Conservation (phyloP, 2,888 invertebrate genomes). For the Microctonus brassicae region DNA sequence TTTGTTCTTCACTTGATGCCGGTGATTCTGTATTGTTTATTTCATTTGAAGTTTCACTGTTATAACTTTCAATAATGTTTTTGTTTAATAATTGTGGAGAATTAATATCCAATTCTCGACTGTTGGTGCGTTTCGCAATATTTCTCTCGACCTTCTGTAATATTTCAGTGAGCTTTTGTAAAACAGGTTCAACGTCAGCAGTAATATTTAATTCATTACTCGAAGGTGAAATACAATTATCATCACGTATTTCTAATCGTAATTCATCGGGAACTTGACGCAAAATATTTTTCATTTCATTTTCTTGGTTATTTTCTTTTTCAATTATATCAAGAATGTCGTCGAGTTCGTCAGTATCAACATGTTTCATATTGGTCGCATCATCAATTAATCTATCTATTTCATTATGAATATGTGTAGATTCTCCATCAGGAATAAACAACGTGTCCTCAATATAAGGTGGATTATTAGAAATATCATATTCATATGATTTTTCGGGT, state of each 20-base stretch:
- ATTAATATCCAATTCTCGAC: slow-evolving; percentile 5
- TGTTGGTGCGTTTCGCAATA: slow-evolving; percentile 40
- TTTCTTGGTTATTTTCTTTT: slow-evolving; percentile 32
- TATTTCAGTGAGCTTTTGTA: slow-evolving; percentile 47
- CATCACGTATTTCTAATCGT: slow-evolving; percentile 4
- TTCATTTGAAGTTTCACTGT: slow-evolving; percentile 7
- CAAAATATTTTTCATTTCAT: not conserved
- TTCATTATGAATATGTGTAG: slow-evolving; percentile 51
- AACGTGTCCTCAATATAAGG: slow-evolving; percentile 49
- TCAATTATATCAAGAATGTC: slow-evolving; percentile 54
- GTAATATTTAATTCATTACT: slow-evolving; percentile 41
- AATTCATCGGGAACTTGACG: slow-evolving; percentile 13
- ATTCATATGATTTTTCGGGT: not conserved
- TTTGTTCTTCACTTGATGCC: not conserved
- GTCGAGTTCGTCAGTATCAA: slow-evolving; percentile 50
- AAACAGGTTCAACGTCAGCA: slow-evolving; percentile 44
- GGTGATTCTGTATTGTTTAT: not conserved
- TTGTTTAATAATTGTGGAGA: not conserved
- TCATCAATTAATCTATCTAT: slow-evolving; percentile 37
- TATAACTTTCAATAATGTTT: not conserved
- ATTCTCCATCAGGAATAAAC: slow-evolving; percentile 58
- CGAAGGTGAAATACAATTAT: slow-evolving; percentile 34
- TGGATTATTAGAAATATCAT: slow-evolving; percentile 32
- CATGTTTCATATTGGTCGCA: slow-evolving; percentile 32
- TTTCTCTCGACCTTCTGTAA: slow-evolving; percentile 45